phyloP scores from a whole-genome alignment of 2,113 vertebrate genomes.

The Spea multiplicata region DNA sequence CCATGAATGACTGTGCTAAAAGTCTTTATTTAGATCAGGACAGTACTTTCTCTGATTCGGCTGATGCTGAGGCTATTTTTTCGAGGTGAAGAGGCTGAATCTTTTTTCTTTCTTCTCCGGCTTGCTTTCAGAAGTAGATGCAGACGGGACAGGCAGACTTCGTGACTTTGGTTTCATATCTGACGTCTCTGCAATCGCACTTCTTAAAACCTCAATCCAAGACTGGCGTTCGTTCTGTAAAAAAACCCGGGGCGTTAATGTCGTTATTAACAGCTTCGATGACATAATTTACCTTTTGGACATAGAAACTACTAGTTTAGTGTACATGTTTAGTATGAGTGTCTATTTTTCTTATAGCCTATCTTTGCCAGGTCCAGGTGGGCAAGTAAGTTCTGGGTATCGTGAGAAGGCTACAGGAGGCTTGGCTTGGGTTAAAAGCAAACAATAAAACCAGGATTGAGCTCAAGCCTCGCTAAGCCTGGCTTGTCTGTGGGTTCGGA shows the following conservation, averaged over 20 bases:
- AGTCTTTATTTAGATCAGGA: background rate
- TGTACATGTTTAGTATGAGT: too few species aligned
- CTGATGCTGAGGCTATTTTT: constrained; percentile 72
- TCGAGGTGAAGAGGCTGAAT: constrained; percentile 86
- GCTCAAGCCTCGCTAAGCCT: too few species aligned
- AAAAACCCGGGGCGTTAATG: background rate
- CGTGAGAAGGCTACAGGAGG: too few species aligned
- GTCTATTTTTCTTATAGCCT: too few species aligned
- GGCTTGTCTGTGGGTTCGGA: too few species aligned
- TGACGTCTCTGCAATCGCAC: constrained; percentile 71
- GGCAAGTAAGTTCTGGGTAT: too few species aligned
- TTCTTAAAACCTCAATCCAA: constrained; percentile 81
- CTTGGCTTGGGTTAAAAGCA: too few species aligned
- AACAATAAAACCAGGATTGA: too few species aligned
- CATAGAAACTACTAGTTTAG: too few species aligned
- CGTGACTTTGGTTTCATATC: constrained; percentile 68
- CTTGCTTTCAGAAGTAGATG: constrained; percentile 59
- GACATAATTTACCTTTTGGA: too few species aligned
- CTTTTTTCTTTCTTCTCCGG: constrained; percentile 83
- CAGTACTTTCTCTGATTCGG: background rate
- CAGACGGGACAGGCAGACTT: constrained; percentile 77
- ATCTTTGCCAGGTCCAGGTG: too few species aligned
- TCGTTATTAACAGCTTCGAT: too few species aligned
- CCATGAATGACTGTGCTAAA: constrained; percentile 4
- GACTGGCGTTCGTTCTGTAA: constrained; percentile 83